Conservation (phyloP, 2,888 invertebrate genomes). For the Cantharis nigra region DNA sequence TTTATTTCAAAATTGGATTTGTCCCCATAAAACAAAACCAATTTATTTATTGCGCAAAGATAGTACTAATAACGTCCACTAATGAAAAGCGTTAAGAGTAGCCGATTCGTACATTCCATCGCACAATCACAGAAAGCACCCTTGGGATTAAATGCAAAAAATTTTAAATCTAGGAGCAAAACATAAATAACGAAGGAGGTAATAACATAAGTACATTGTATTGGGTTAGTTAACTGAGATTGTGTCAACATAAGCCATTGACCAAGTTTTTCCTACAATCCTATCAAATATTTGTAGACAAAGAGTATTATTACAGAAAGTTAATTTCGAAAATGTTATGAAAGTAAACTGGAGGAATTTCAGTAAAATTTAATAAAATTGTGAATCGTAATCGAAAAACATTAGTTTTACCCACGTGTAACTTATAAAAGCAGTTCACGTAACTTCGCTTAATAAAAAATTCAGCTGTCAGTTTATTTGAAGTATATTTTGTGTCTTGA, state of each 20-base stretch:
- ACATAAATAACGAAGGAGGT: too few relatives aligned
- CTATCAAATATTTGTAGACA: not conserved
- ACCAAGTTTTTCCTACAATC: too few relatives aligned
- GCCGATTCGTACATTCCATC: too few relatives aligned
- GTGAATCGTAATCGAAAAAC: not conserved
- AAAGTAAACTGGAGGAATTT: too few relatives aligned
- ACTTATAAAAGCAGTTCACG: constrained; percentile 2
- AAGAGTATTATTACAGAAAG: not conserved
- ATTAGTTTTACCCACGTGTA: not conserved
- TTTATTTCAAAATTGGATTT: not conserved
- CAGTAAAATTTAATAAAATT: not conserved
- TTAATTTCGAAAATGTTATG: not conserved
- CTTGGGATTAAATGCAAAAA: too few relatives aligned
- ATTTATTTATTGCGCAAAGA: not conserved
- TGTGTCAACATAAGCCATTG: too few relatives aligned
- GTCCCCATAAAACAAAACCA: not conserved
- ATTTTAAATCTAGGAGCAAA: too few relatives aligned
- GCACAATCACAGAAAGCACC: too few relatives aligned
- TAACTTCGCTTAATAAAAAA: constrained; percentile 12
- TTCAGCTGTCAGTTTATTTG: constrained; percentile 17
- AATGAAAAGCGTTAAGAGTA: too few relatives aligned
- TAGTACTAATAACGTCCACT: not conserved
- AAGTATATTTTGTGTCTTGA: constrained; percentile 5
- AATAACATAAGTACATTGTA: too few relatives aligned
- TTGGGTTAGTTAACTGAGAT: too few relatives aligned